Conservation (phyloP, 2,113 vertebrate genomes). For the Anoura caudifer region DNA sequence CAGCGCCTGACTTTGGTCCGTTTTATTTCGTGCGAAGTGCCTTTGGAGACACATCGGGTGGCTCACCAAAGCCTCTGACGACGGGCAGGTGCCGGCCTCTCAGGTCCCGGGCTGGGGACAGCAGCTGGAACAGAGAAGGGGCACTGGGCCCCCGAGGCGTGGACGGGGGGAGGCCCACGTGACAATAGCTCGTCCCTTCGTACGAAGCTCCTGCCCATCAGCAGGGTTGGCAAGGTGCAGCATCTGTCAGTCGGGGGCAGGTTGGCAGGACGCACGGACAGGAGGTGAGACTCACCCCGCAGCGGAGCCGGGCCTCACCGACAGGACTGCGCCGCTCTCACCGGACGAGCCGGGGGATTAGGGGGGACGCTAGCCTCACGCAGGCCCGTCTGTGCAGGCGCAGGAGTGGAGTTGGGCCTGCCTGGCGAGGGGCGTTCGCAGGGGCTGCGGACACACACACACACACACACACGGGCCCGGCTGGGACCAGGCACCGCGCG, state of each 20-base stretch:
- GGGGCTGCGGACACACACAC: not conserved
- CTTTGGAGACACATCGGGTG: slow-evolving; percentile 44
- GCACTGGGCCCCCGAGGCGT: rapidly evolving
- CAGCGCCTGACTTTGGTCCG: slow-evolving; percentile 52
- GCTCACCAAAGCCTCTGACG: not conserved
- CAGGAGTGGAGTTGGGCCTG: not conserved
- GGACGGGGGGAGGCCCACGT: not conserved
- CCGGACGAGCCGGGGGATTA: not conserved
- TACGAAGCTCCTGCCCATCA: too few relatives aligned
- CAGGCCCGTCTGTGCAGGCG: not conserved
- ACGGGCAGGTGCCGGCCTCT: not conserved
- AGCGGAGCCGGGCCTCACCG: rapidly evolving
- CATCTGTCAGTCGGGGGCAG: not conserved
- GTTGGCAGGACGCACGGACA: not conserved
- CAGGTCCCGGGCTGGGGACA: not conserved
- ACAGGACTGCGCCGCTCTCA: not conserved
- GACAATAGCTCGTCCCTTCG: not conserved
- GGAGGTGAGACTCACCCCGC: not conserved
- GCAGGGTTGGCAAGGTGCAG: not conserved
- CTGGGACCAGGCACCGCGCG: not conserved
- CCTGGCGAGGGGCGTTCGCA: not conserved
- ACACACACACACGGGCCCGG: not conserved
- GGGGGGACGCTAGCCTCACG: not conserved
- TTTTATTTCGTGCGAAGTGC: slow-evolving; percentile 39
- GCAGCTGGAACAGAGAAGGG: not conserved